phyloP scores from a whole-genome alignment of 2,888 invertebrate genomes.

The Pogonocherus hispidulus region DNA sequence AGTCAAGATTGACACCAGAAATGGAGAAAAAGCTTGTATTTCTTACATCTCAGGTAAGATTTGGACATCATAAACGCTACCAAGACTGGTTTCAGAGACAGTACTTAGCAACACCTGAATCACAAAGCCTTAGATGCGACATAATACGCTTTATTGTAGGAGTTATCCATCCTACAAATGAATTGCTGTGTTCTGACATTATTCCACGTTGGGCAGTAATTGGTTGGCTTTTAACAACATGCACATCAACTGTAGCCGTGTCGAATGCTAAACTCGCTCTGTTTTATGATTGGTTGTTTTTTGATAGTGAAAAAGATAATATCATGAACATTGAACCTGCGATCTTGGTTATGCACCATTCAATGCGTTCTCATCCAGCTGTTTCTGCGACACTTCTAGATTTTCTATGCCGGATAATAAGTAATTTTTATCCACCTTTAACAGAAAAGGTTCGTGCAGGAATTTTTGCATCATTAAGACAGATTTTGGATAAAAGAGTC shows the following conservation, averaged over 20 bases:
- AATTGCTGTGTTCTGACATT: constrained; percentile 92
- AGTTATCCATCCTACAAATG: constrained; percentile 94
- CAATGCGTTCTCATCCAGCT: constrained; percentile 91
- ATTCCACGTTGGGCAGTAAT: constrained; percentile 96
- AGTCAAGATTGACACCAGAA: constrained; percentile 89
- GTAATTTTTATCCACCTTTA: constrained; percentile 86
- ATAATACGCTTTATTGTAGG: constrained; percentile 94
- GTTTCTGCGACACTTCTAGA: constrained; percentile 92
- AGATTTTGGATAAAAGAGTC: constrained; percentile 93
- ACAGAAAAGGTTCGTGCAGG: constrained; percentile 85
- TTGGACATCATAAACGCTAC: constrained; percentile 90
- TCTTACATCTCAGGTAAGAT: constrained; percentile 86
- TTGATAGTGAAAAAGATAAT: constrained; percentile 91
- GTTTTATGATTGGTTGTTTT: constrained; percentile 95
- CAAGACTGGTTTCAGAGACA: constrained; percentile 96
- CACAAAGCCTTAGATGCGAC: constrained; percentile 91
- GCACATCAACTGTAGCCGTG: constrained; percentile 89
- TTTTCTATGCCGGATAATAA: constrained; percentile 92
- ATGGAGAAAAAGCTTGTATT: constrained; percentile 94
- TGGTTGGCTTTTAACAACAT: constrained; percentile 92
- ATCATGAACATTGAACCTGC: constrained; percentile 98
- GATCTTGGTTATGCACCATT: constrained; percentile 94
- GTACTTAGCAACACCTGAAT: constrained; percentile 92
- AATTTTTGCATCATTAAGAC: constrained; percentile 85
- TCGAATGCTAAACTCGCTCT: constrained; percentile 92